Evolutionary conservation across 2,113 vertebrate genomes (phyloP).

Genomic region (Ailurus styani): DNA sequence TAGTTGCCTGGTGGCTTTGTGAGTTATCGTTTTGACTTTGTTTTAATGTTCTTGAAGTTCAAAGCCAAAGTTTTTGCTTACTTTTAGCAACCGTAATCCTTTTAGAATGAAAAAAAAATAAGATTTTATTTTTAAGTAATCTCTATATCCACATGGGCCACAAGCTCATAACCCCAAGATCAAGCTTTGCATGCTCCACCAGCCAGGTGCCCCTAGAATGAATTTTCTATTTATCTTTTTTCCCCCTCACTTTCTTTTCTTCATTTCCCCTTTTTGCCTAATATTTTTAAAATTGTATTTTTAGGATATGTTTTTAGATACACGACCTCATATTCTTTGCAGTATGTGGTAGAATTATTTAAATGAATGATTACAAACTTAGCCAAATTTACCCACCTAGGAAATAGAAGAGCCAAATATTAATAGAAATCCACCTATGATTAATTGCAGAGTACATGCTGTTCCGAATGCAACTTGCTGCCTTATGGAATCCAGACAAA

Average conservation of each 20-base stretch:
- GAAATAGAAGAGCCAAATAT: neutral
- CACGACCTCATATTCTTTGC: neutral
- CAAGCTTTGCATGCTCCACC: neutral
- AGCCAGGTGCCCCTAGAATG: neutral
- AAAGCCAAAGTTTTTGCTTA: neutral
- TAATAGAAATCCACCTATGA: neutral
- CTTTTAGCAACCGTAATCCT: neutral
- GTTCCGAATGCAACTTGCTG: neutral
- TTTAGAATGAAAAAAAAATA: neutral
- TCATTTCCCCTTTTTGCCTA: neutral
- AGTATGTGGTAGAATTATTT: neutral
- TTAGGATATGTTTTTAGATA: neutral
- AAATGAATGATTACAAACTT: neutral
- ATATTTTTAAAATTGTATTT: neutral
- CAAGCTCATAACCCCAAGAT: neutral
- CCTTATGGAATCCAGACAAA: slow-evolving; percentile 13
- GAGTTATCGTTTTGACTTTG: neutral
- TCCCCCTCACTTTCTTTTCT: neutral
- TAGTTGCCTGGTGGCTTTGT: neutral
- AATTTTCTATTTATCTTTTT: neutral
- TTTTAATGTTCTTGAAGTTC: slow-evolving; percentile 29
- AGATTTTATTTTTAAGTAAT: neutral
- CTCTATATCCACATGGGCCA: neutral
- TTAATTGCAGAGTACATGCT: neutral
- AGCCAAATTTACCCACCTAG: neutral